These are phyloP conservation scores for Anas platyrhynchos DNA, from an alignment of 2,113 vertebrate genomes.

Conservation along the genomic window DNA sequence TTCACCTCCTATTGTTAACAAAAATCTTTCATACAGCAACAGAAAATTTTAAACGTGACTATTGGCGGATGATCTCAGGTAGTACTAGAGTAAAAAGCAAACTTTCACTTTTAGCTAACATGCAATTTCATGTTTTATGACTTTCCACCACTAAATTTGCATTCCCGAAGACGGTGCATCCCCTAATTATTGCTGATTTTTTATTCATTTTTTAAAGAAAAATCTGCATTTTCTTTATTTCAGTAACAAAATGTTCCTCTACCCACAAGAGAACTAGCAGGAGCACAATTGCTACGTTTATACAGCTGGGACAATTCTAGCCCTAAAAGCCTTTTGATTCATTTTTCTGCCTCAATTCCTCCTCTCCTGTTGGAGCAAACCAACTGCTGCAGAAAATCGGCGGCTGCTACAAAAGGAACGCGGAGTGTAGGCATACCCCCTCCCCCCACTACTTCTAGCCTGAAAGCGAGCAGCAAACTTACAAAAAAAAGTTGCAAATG, in stretches of 20 bases:
- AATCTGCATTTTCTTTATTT: not conserved
- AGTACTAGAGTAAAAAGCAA: not conserved
- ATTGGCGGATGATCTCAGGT: not conserved
- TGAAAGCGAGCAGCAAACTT: constrained; percentile 18
- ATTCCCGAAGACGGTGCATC: not conserved
- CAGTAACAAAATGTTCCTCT: not conserved
- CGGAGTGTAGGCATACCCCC: not conserved
- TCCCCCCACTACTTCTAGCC: constrained; percentile 1
- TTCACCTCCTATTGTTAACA: not conserved
- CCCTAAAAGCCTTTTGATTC: not conserved
- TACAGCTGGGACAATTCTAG: not conserved
- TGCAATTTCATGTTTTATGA: not conserved
- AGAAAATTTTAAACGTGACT: not conserved
- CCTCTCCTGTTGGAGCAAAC: not conserved
- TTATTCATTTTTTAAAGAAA: too few species aligned
- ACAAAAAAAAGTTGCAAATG: not conserved
- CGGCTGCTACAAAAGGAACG: not conserved
- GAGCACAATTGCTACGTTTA: not conserved
- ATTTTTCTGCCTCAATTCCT: not conserved
- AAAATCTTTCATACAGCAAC: not conserved
- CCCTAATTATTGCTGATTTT: not conserved
- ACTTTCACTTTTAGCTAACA: not conserved
- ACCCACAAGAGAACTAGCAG: not conserved
- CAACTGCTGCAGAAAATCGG: not conserved
- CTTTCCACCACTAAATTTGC: not conserved